phyloP scores from a whole-genome alignment of 2,888 invertebrate genomes.

The Diarsia brunnea region DNA sequence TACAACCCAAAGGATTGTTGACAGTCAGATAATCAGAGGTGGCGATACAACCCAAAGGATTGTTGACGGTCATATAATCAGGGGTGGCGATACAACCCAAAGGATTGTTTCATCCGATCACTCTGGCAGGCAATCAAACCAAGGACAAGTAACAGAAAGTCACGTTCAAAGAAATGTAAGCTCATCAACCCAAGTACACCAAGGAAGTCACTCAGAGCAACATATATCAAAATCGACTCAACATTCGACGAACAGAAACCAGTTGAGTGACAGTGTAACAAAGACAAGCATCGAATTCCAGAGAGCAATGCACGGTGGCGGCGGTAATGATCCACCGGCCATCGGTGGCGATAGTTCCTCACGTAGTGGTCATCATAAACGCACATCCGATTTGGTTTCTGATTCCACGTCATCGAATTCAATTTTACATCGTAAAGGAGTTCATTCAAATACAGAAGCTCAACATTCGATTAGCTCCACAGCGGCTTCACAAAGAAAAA shows the following conservation, averaged over 20 bases:
- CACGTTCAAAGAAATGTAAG: constrained; percentile 69
- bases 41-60: constrained; percentile 76
- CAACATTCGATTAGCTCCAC: constrained; percentile 93
- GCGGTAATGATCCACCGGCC: constrained; percentile 73
- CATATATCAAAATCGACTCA: constrained; percentile 77
- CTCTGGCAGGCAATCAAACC: constrained; percentile 65
- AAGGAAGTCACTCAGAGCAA: constrained; percentile 74
- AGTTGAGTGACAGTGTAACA: constrained; percentile 86
- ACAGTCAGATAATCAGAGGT: constrained; percentile 56
- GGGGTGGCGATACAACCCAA: constrained; percentile 73
- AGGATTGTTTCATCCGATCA: constrained; percentile 75
- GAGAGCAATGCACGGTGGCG: constrained; percentile 88
- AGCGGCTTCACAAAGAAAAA: constrained; percentile 95
- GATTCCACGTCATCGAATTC: constrained; percentile 94
- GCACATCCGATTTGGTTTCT: constrained; percentile 94
- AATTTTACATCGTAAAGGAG: constrained; percentile 94
- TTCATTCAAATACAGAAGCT: constrained; percentile 93
- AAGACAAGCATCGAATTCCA: constrained; percentile 90
- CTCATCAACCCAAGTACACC: constrained; percentile 69
- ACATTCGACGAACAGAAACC: constrained; percentile 83
- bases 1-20: constrained; percentile 73
- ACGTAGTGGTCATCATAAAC: constrained; percentile 92
- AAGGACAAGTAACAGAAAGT: constrained; percentile 61
- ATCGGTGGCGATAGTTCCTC: constrained; percentile 76
- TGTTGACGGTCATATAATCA: constrained; percentile 63